Base-by-base conservation (phyloP, 2,888 invertebrate genomes). In the Apeira syringaria region DNA sequence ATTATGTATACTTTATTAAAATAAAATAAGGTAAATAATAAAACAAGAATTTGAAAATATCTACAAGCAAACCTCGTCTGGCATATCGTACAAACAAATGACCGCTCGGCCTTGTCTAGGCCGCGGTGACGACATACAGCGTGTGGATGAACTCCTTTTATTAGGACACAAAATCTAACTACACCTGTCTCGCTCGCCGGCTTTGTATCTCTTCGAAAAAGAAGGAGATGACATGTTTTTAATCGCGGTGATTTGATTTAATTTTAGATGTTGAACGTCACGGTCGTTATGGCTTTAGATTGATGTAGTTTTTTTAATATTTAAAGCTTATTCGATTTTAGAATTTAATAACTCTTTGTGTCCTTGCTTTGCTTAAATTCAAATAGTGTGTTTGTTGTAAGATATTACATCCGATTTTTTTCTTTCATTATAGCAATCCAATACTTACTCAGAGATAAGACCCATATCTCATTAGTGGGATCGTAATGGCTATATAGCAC, bases 31-130 rank as follows among this genome's bases (percentile, higher is more conserved):
- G n/a, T n/a, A n/a, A n/a, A n/a, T n/a, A n/a, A n/a, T n/a, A n/a
- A n/a, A n/a, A n/a, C n/a, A n/a, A n/a, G n/a, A n/a, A n/a, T n/a
- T n/a, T n/a, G n/a, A n/a, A n/a, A n/a, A n/a, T n/a, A n/a, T n/a
- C n/a, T n/a, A n/a, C n/a, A n/a, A 76, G 79, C 68, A 65, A 56
- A 52, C 8, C 37, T 68, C 68, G 80, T 82, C 83, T 81, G 84
- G 76, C 76, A 80, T 83, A 76, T 71, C 73, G 79, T 81, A 80
- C 68, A 80, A 85, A 80, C 68, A 80, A 85, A 83, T 79, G 85
- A 83, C 86, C 85, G 87, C 74, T 75, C 88, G 88, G 86, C 88
- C 88, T 88, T 88, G 88, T 86, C 88, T 88, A 89, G 88, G 88
- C 87, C 88, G 73, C 24, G 9, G 24, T 24, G 88, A 89, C 88